Percentiles rank a stretch among this genome's conserved stretches.
Evolutionary conservation across 2,888 invertebrate species (phyloP).

Genomic region (Eueremaeus valkanovi): DNA sequence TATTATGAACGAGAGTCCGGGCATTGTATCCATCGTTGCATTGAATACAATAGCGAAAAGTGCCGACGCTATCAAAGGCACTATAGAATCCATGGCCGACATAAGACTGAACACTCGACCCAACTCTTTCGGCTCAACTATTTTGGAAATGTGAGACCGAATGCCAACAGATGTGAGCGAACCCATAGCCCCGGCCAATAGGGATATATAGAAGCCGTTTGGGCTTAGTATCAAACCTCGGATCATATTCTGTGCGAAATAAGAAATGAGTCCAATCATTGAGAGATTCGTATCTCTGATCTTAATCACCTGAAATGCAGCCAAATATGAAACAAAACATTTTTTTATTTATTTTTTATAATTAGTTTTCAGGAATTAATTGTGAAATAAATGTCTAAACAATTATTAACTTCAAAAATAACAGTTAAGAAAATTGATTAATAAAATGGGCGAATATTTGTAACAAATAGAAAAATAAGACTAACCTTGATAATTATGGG

Average conservation of each 20-base stretch:
- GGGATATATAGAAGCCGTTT: background rate
- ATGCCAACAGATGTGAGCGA: background rate
- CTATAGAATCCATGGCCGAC: slow-evolving; percentile 25
- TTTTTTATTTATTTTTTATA: too few species aligned
- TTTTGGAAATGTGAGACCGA: slow-evolving; percentile 6
- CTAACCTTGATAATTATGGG: slow-evolving; percentile 24
- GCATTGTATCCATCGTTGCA: slow-evolving; percentile 6
- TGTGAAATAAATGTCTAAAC: too few species aligned
- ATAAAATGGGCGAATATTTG: too few species aligned
- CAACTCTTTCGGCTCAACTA: slow-evolving; percentile 29
- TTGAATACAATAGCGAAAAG: background rate
- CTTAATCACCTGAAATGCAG: background rate
- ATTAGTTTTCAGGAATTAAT: too few species aligned
- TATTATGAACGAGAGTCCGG: background rate
- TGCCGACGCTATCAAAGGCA: background rate
- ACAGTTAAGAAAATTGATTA: background rate
- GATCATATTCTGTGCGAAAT: background rate
- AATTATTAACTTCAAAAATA: too few species aligned
- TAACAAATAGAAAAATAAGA: background rate
- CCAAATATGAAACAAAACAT: too few species aligned
- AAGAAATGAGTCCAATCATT: background rate
- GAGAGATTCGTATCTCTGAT: background rate
- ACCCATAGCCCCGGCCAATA: background rate
- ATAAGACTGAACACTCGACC: slow-evolving; percentile 28
- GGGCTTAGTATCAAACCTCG: background rate